A percentile compares a stretch with the other conserved stretches of the same genome.
phyloP scores from a whole-genome alignment of 2,797 vertebrate genomes.

The Falco cherrug region DNA sequence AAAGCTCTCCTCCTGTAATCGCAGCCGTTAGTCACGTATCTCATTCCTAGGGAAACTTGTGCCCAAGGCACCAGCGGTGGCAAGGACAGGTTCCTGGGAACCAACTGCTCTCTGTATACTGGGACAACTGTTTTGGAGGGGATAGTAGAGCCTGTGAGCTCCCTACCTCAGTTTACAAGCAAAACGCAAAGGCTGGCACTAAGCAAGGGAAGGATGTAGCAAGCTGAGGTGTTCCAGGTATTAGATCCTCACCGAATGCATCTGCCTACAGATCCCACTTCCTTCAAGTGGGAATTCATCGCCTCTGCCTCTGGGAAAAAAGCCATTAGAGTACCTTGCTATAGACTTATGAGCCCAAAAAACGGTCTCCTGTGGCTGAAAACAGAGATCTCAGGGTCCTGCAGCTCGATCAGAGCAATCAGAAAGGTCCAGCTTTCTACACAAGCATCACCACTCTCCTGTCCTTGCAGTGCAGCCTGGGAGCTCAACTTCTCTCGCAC shows the following conservation, averaged over 20 bases:
- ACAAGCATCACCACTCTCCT: not conserved
- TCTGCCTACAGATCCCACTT: not conserved
- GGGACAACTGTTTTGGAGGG: not conserved
- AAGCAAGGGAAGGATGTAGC: not conserved
- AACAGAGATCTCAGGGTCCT: not conserved
- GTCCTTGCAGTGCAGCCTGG: not conserved
- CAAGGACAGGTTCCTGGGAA: not conserved
- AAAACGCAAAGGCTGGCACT: not conserved
- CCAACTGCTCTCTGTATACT: not conserved
- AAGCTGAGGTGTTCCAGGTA: not conserved
- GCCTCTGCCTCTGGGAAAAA: not conserved
- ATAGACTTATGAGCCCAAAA: not conserved
- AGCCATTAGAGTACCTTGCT: not conserved
- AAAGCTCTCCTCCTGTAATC: not conserved
- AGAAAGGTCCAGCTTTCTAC: not conserved
- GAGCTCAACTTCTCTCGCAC: not conserved
- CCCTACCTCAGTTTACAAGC: not conserved
- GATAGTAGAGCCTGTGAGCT: not conserved
- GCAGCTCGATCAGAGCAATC: not conserved
- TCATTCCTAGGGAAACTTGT: not conserved
- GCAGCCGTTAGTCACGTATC: not conserved
- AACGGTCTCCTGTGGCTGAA: not conserved
- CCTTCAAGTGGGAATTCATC: not conserved
- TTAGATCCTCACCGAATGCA: not conserved
- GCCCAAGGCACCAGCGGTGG: rapidly evolving